Evolutionary conservation across 92 coral and sea anemone genomes (phyloP), one percentile per base, ranked within the genome.

Genomic region (Umimayanthus kanabou): DNA sequence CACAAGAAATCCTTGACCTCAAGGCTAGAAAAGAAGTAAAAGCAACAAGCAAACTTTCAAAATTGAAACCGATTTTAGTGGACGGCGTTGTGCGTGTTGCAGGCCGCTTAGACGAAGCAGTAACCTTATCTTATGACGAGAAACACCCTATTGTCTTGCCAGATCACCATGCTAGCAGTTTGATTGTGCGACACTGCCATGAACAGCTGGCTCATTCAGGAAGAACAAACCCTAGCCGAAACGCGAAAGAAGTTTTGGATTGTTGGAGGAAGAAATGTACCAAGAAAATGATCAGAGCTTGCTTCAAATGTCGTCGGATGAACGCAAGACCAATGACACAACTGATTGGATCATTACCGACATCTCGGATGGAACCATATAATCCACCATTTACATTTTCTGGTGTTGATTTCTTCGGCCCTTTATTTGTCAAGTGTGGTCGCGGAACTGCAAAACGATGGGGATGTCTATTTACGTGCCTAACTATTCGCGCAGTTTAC

Each of bases 351-450:
- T 81, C 90, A n/a, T 85, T 93, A 45, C 93, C 93, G 7, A 87
- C 79, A 85, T 90, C 82, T 16, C 57, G 95, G 69, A 67, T 90
- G 6, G 89, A 90, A 86, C 89, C 95, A 18, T 88, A 90, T 49
- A 85, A 88, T 79, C 95, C 95, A 45, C 93, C 95, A 43, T 93
- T 93, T 30, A 89, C 96, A n/a, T 77, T 18, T 47, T 70, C 92
- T 33, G 93, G 95, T 11, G 91, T 90, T 39, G 91, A 90, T 43
- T 79, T 85, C n/a, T 85, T 85, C 75, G 92, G 94, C 22, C 91
- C 94, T 25, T 66, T 90, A 85, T 76, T 85, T 33, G 90, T 92
- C 69, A 88, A 92, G 80, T 89, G 82, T 86, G 94, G 94, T 85
- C 92, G 94, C 80, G 79, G 92, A 58, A 72, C 88, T 39, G 92